phyloP scores from a whole-genome alignment of 2,888 invertebrate genomes.

The Lasioglossum morio region DNA sequence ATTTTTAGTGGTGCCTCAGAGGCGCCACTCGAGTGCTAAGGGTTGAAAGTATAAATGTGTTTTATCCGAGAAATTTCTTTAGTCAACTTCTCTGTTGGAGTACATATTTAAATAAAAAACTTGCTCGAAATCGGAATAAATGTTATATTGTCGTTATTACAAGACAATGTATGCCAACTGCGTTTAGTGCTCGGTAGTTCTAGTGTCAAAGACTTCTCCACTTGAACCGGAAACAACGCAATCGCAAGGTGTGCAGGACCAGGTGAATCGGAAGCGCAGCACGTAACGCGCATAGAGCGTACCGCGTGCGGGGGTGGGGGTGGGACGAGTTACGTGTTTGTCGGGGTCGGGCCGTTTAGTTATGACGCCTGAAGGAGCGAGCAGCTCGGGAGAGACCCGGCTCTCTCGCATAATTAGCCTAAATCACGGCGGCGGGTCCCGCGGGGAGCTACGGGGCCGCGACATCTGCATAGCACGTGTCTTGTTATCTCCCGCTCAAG shows the following conservation, averaged over 20 bases:
- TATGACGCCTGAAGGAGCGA: constrained; percentile 62
- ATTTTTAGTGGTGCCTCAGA: too few species aligned
- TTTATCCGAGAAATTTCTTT: too few species aligned
- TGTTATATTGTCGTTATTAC: too few species aligned
- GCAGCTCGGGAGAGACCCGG: constrained; percentile 35
- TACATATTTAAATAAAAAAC: too few species aligned
- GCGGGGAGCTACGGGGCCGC: constrained; percentile 67
- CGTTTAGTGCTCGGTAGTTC: too few species aligned
- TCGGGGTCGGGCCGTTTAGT: constrained; percentile 48
- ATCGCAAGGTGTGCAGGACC: not conserved
- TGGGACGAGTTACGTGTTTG: constrained; percentile 26
- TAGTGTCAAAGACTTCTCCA: too few species aligned
- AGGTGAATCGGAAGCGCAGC: not conserved
- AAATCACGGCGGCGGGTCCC: constrained; percentile 74
- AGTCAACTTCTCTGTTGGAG: too few species aligned
- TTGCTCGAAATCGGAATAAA: too few species aligned
- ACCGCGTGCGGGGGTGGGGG: constrained; percentile 6
- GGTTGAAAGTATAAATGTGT: too few species aligned
- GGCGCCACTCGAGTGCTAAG: too few species aligned
- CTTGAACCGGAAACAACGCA: not conserved
- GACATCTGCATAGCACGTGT: constrained; percentile 78
- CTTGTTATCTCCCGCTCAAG: constrained; percentile 67
- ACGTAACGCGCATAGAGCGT: constrained; percentile 30
- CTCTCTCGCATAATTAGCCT: constrained; percentile 78
- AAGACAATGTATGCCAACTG: too few species aligned